Evolutionary conservation across 1,140 invertebrate species (phyloP), one percentile per base, ranked within the genome.

Genomic region (Calliopsis andreniformis): DNA sequence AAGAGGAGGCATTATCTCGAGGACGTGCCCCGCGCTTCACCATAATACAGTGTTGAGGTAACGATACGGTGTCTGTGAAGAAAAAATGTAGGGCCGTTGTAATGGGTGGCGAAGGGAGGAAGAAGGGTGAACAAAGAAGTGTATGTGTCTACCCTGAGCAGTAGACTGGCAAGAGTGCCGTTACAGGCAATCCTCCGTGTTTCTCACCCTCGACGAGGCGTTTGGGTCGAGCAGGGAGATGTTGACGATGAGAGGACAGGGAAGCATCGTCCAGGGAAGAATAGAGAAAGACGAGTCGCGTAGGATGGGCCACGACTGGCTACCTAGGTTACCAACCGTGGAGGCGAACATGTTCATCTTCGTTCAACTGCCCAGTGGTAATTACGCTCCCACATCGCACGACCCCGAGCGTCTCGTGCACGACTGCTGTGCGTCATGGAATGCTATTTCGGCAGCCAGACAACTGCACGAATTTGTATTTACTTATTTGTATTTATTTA

Each of bases 311-410:
- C 16, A 47, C 35, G 35, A 10, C 35, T 39, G 43, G 25, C 16
- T 12, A 47, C 30, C 39, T n/a, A 53, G 30, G 39, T 10, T 35
- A 30, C 49, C 47, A 25, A 25, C 42, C 23, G 56, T 35, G 28
- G 28, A 76, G 51, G 64, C 69, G 56, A 76, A 88, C 79, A 75
- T 85, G 83, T 88, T 83, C 75, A 80, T 83, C 71, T 84, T 78
- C 80, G 69, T 82, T 77, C 79, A 77, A 80, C 78, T 61, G 55
- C 78, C 68, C 76, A 3, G 58, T 69, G 79, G 80, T 87, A 90
- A 89, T 84, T 86, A 89, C 86, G 80, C 75, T 89, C 84, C 80
- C 76, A 66, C 77, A 58, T 82, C 64, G 76, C 78, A 71, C 78
- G 75, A 84, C 71, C 79, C 56, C 66, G 45, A 45, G 35, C 35